These are phyloP conservation scores for Argyresthia goedartella DNA, from an alignment of 2,888 invertebrate species.

Conservation along the genomic window DNA sequence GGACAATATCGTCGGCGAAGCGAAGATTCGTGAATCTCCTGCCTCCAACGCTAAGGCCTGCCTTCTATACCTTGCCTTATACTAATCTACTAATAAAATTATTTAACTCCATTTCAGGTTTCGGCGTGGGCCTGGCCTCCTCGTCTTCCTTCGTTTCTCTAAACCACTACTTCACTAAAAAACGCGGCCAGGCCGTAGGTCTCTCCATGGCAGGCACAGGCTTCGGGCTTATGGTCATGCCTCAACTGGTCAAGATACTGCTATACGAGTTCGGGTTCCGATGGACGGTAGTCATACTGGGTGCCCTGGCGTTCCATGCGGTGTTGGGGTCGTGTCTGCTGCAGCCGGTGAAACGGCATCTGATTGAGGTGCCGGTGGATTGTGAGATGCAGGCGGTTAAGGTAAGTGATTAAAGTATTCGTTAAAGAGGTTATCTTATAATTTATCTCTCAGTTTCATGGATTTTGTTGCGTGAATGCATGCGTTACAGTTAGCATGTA, in stretches of 20 bases:
- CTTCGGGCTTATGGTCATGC: slow-evolving; percentile 84
- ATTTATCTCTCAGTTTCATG: no score
- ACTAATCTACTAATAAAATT: no score
- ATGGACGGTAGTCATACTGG: slow-evolving; percentile 77
- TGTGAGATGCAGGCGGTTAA: slow-evolving; percentile 63
- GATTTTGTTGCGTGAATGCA: no score
- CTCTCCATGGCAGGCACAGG: slow-evolving; percentile 85
- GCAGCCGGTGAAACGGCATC: slow-evolving; percentile 81
- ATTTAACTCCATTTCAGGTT: slow-evolving; percentile 72
- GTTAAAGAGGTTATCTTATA: no score
- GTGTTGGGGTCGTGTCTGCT: slow-evolving; percentile 76
- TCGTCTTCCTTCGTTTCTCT: slow-evolving; percentile 84
- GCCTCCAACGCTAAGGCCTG: no score
- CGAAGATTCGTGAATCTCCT: no score
- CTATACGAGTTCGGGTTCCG: slow-evolving; percentile 75
- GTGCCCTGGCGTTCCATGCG: slow-evolving; percentile 77
- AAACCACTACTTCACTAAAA: slow-evolving; percentile 82
- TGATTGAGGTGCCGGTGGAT: slow-evolving; percentile 69
- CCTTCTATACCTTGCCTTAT: no score
- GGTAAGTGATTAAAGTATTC: slow-evolving; percentile 23
- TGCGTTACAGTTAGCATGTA: no score
- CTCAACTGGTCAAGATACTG: slow-evolving; percentile 77
- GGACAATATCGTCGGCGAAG: no score
- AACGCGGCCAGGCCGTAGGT: slow-evolving; percentile 84
- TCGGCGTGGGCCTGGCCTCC: slow-evolving; percentile 82